phyloP scores from a whole-genome alignment of 2,797 vertebrate genomes.

The Allobates femoralis region DNA sequence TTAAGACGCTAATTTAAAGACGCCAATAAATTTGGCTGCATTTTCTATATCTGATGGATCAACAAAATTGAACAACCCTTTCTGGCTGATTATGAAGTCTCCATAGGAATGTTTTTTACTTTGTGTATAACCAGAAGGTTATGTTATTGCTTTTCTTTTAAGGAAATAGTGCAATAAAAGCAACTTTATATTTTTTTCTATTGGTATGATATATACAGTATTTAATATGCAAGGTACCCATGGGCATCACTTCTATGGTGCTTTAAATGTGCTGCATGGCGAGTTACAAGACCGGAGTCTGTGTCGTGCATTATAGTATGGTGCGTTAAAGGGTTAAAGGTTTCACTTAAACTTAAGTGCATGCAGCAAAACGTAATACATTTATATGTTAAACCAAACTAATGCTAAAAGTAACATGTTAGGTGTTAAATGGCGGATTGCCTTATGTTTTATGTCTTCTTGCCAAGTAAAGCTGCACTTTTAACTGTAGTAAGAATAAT shows the following conservation, averaged over 20 bases:
- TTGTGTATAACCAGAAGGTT: no score
- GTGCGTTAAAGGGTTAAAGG: neutral
- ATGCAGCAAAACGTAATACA: slow-evolving; percentile 7
- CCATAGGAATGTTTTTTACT: no score
- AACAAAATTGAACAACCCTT: no score
- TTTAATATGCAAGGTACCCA: no score
- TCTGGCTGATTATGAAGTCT: no score
- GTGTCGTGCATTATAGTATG: neutral
- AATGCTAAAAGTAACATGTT: slow-evolving; percentile 32
- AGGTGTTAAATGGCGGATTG: slow-evolving; percentile 38
- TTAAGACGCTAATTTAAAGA: no score
- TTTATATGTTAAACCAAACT: slow-evolving; percentile 7
- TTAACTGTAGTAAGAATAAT: slow-evolving; percentile 42
- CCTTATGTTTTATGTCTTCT: slow-evolving; percentile 23
- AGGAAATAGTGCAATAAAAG: no score
- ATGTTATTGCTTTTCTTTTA: no score
- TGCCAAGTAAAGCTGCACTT: slow-evolving; percentile 34
- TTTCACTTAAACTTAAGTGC: neutral
- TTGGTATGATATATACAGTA: no score
- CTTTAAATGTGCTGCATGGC: neutral
- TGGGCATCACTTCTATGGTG: neutral
- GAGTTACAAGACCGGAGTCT: neutral
- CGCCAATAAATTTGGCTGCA: no score
- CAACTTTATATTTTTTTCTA: no score
- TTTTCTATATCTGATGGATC: no score